Evolutionary conservation across 2,888 invertebrate species (phyloP).

Genomic region (Trissolcus japonicus): DNA sequence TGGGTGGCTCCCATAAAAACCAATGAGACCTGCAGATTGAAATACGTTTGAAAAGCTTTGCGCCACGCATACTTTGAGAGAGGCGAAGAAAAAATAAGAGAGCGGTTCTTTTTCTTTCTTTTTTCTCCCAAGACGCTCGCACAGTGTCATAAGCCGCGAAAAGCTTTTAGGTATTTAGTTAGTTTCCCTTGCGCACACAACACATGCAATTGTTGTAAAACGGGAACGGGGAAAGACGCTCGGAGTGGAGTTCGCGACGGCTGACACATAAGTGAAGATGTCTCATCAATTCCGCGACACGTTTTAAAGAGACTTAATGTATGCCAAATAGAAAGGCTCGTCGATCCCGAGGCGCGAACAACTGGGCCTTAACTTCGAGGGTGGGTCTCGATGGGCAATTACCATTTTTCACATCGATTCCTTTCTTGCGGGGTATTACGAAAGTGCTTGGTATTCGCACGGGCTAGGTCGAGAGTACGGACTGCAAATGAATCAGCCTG

Average conservation of each 20-base stretch:
- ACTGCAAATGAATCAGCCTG: constrained; percentile 69
- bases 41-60: constrained; percentile 59
- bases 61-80: constrained; percentile 40
- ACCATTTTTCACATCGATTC: constrained; percentile 64
- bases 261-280: constrained; percentile 21
- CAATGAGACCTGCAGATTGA: constrained; percentile 62
- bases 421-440: constrained; percentile 61
- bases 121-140: constrained; percentile 54
- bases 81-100: constrained; percentile 23
- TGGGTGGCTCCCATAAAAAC: constrained; percentile 61
- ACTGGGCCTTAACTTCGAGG: constrained; percentile 51
- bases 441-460: constrained; percentile 62
- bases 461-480: constrained; percentile 62
- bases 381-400: constrained; percentile 61
- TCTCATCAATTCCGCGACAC: constrained; percentile 51
- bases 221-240: constrained; percentile 17
- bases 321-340: constrained; percentile 47
- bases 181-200: constrained; percentile 31
- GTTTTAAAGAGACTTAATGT: constrained; percentile 53
- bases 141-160: constrained; percentile 45
- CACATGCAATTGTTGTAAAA: constrained; percentile 27
- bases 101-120: no score
- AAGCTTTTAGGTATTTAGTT: constrained; percentile 55
- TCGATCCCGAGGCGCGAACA: constrained; percentile 48
- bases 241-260: constrained; percentile 5